A percentile compares a stretch with the other conserved stretches of the same genome.
phyloP scores from a whole-genome alignment of 2,113 vertebrate species.

The Misgurnus mizolepis region DNA sequence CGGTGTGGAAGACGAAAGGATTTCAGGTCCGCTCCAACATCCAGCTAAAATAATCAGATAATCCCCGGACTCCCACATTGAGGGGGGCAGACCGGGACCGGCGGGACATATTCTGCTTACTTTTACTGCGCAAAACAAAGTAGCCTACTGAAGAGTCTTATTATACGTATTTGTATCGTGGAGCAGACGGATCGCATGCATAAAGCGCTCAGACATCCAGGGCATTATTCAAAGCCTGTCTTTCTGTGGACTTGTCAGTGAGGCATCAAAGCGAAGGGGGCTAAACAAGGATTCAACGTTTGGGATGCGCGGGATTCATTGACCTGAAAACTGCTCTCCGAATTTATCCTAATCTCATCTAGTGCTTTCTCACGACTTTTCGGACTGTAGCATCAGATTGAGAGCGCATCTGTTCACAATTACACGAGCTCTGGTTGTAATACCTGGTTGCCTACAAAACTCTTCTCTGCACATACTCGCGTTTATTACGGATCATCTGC shows the following conservation, averaged over 20 bases:
- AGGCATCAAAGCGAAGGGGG: constrained; percentile 36
- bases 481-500: not conserved
- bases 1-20: not conserved
- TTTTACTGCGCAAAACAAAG: constrained; percentile 28
- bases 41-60: constrained; percentile 25
- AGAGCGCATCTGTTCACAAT: constrained; percentile 28
- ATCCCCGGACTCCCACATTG: constrained; percentile 2
- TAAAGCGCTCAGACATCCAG: not conserved
- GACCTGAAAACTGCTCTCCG: not conserved
- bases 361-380: constrained; percentile 17
- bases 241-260: constrained; percentile 5
- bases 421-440: constrained; percentile 19
- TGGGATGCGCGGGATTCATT: constrained; percentile 26
- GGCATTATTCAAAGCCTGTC: constrained; percentile 13
- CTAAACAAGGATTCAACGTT: constrained; percentile 32
- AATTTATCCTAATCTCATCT: not conserved
- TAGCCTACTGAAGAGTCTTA: not conserved
- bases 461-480: not conserved
- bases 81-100: not conserved
- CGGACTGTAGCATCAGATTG: constrained; percentile 5
- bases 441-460: constrained; percentile 11
- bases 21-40: not conserved
- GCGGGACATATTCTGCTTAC: constrained; percentile 7
- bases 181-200: constrained; percentile 32
- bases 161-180: constrained; percentile 8